phyloP scores from a whole-genome alignment of 1,140 invertebrate species.

The Zaprionus vittiger region DNA sequence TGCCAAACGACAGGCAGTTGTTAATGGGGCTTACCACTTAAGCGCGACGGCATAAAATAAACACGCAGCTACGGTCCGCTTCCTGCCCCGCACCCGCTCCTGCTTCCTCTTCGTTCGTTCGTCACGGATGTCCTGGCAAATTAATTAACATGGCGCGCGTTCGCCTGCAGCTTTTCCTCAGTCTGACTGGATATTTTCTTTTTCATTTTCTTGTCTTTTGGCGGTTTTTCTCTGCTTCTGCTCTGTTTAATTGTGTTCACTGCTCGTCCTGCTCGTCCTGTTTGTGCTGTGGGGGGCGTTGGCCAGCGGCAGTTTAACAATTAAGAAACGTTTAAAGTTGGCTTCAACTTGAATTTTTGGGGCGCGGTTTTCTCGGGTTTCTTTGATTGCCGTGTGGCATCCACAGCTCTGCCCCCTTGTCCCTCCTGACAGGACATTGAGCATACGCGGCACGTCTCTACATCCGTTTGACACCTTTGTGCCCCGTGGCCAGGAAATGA shows the following conservation, averaged over 20 bases:
- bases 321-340: slow-evolving; percentile 80
- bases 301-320: slow-evolving; percentile 72
- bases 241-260: slow-evolving; percentile 63
- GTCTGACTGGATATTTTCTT: slow-evolving; percentile 20
- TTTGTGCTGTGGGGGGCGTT: neutral
- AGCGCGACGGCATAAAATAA: slow-evolving; percentile 81
- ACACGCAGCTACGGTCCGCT: slow-evolving; percentile 51
- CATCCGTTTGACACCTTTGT: slow-evolving; percentile 82
- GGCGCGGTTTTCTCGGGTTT: slow-evolving; percentile 42
- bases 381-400: slow-evolving; percentile 49
- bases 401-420: slow-evolving; percentile 2
- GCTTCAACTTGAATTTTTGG: slow-evolving; percentile 35
- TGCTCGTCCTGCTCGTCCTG: neutral
- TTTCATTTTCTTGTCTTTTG: slow-evolving; percentile 41
- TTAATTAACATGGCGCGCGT: slow-evolving; percentile 76
- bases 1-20: slow-evolving; percentile 79
- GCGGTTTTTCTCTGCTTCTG: slow-evolving; percentile 27
- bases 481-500: slow-evolving; percentile 75
- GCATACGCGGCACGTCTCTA: slow-evolving; percentile 75
- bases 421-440: slow-evolving; percentile 55
- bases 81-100: slow-evolving; percentile 1
- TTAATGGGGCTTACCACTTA: slow-evolving; percentile 83
- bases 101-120: neutral
- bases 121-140: slow-evolving; percentile 78
- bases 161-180: slow-evolving; percentile 36